Evolutionary conservation across 1,140 invertebrate genomes (phyloP), one percentile per base, ranked within the genome.

Genomic region (Nasonia vitripennis): DNA sequence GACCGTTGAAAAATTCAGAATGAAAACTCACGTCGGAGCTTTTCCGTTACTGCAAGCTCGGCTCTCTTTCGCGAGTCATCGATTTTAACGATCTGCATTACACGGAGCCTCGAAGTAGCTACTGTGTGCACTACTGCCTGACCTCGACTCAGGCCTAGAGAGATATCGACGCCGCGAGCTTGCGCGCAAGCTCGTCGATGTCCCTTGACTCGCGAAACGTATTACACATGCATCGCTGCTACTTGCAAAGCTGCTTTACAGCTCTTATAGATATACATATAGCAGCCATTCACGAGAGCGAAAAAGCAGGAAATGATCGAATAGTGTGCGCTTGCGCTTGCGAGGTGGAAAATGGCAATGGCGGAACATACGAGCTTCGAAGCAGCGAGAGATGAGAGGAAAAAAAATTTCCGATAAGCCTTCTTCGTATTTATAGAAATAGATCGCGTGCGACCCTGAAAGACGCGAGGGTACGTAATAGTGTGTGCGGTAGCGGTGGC

Each of bases 151-250:
- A 81, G 37, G 78, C 48, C 41, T 80, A 82, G 12, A 86, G 85
- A 86, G 85, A 86, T 86, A 83, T 86, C 85, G 85, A 86, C 77
- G 85, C 85, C 67, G 23, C 67, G 23, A 79, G 34, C 55, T 34
- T 62, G 79, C 80, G 81, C 85, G 85, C 85, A 62, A 62, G 55
- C 55, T 62, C 55, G 85, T 86, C 85, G 85, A 86, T 86, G 85
- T 86, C 85, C 85, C 85, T 86, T 86, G 85, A 78, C 34, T 74
- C 17, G 70, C 55, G 55, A 55, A 77, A 67, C n/a, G 6, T 73
- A 41, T 68, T 70, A 81, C 41, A 6, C 70, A 23, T 70, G 68
- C 68, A 70, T 31, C n/a, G 68, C 23, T 37, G 34, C 34, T 37
- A 37, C 34, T 37, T 37, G 34, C 34, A 37, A 37, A 37, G 34